These are phyloP conservation scores for Gonatopus flavifemur DNA, from an alignment of 1,140 invertebrate species.

Conservation along the genomic window DNA sequence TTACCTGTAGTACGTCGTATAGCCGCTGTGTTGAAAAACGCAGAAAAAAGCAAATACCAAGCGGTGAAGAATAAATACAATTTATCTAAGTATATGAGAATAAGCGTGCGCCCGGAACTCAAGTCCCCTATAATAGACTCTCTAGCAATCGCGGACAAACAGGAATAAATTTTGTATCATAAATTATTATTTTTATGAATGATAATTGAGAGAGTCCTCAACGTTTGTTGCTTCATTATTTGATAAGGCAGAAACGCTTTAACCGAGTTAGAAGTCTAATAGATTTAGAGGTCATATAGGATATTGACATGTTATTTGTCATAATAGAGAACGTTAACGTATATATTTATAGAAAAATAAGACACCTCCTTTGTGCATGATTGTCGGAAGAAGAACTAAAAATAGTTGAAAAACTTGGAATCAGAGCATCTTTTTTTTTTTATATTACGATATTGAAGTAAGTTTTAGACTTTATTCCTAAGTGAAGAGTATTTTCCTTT, in stretches of 20 bases:
- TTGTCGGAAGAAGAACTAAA: too few species aligned
- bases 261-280: conserved; percentile 5
- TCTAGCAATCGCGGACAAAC: conserved; percentile 33
- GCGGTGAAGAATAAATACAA: conserved; percentile 67
- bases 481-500: conserved; percentile 28
- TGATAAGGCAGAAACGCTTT: background rate
- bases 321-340: too few species aligned
- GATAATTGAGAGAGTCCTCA: conserved; percentile 5
- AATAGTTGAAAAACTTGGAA: too few species aligned
- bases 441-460: conserved; percentile 31
- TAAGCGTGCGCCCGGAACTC: conserved; percentile 63
- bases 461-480: conserved; percentile 33
- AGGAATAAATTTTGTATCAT: conserved; percentile 22
- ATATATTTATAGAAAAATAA: too few species aligned
- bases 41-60: conserved; percentile 63
- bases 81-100: conserved; percentile 62
- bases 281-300: too few species aligned
- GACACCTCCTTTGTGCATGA: too few species aligned
- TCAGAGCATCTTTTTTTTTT: too few species aligned
- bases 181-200: conserved; percentile 10
- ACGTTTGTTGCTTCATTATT: background rate
- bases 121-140: conserved; percentile 48
- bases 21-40: conserved; percentile 61
- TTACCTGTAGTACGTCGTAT: conserved; percentile 64
- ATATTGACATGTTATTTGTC: too few species aligned